These are phyloP conservation scores for Mastomys natalensis DNA, from an alignment of 2,113 vertebrate species.

Conservation along the genomic window DNA sequence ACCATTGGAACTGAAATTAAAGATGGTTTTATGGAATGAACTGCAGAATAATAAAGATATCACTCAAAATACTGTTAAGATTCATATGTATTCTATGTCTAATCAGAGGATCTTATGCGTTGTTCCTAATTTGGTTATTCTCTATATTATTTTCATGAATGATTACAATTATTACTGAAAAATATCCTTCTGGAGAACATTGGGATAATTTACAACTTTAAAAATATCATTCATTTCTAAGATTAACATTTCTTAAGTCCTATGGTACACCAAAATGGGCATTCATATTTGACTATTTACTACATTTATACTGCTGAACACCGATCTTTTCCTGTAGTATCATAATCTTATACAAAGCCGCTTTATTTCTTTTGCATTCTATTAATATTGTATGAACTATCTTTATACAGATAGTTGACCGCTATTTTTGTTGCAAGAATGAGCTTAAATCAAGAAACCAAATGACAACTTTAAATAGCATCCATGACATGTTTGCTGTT, in stretches of 20 bases:
- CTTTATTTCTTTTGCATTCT: not conserved
- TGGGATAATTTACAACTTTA: not conserved
- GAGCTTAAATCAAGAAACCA: not conserved
- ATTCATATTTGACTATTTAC: not conserved
- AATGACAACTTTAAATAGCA: not conserved
- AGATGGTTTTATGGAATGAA: accelerated
- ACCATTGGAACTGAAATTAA: not conserved
- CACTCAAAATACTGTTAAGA: not conserved
- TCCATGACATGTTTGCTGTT: not conserved
- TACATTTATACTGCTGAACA: not conserved
- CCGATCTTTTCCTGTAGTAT: not conserved
- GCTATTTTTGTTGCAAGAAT: not conserved
- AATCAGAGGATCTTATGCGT: not conserved
- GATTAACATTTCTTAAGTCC: not conserved
- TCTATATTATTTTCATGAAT: not conserved
- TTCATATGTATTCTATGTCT: accelerated
- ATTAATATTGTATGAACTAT: not conserved
- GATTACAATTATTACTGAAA: not conserved
- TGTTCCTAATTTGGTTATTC: not conserved
- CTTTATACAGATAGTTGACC: not conserved
- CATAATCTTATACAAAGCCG: not conserved
- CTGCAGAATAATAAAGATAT: not conserved
- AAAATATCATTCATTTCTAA: not conserved
- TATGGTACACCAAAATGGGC: not conserved
- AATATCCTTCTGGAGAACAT: not conserved